These are phyloP conservation scores for Actenoides hombroni DNA, from an alignment of 2,113 vertebrate genomes.

Conservation along the genomic window DNA sequence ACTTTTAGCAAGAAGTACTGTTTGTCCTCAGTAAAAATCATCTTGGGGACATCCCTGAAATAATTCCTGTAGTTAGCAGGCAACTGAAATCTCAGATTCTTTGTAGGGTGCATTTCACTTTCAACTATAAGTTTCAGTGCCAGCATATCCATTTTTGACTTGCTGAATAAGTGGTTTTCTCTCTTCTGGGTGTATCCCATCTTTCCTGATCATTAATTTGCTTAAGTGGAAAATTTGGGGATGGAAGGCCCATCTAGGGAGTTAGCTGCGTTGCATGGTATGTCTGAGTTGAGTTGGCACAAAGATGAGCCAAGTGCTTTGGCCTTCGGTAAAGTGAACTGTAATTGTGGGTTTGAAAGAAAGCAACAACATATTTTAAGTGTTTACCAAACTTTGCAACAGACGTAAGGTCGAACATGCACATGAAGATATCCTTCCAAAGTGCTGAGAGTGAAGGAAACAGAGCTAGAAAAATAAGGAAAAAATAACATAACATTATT, in stretches of 20 bases:
- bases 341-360: constrained; percentile 61
- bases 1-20: not conserved
- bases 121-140: constrained; percentile 35
- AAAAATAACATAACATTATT: constrained; percentile 15
- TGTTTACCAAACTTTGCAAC: constrained; percentile 50
- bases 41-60: not conserved
- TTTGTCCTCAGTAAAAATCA: constrained; percentile 28
- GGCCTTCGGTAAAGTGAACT: constrained; percentile 28
- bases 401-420: not conserved
- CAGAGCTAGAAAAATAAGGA: constrained; percentile 8
- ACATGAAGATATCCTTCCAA: constrained; percentile 9
- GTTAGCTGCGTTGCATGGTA: not conserved
- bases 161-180: constrained; percentile 55
- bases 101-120: constrained; percentile 28
- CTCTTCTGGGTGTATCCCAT: constrained; percentile 49
- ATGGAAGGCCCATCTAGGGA: constrained; percentile 38
- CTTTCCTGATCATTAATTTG: constrained; percentile 61
- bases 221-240: constrained; percentile 58
- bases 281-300: constrained; percentile 37
- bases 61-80: constrained; percentile 6
- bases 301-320: constrained; percentile 11
- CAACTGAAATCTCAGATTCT: constrained; percentile 6
- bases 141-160: constrained; percentile 58
- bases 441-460: constrained; percentile 35
- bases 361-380: constrained; percentile 26